Percentiles rank a stretch among this genome's conserved stretches.
Evolutionary conservation across 2,888 invertebrate genomes (phyloP).

Genomic region (Anthrax anthrax): DNA sequence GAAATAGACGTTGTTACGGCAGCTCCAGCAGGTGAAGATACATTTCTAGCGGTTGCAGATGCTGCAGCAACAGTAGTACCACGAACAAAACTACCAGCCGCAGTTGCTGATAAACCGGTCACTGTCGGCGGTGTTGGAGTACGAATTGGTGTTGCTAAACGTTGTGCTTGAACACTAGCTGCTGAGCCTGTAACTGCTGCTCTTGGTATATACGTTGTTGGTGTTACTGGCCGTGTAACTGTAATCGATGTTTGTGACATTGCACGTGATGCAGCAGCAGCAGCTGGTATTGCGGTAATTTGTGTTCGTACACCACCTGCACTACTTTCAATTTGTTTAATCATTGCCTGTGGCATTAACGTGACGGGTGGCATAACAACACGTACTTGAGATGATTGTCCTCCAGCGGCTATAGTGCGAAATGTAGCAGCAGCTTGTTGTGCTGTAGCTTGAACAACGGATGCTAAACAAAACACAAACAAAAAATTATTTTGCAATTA

Average conservation of each 20-base stretch:
- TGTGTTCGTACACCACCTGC: slow-evolving; percentile 26
- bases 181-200: slow-evolving; percentile 26
- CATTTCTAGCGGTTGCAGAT: slow-evolving; percentile 21
- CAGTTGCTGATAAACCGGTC: slow-evolving; percentile 19
- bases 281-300: slow-evolving; percentile 32
- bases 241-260: slow-evolving; percentile 34
- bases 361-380: slow-evolving; percentile 30
- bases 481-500: neutral
- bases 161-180: slow-evolving; percentile 29
- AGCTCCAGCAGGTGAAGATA: slow-evolving; percentile 25
- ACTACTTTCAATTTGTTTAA: slow-evolving; percentile 37
- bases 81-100: slow-evolving; percentile 27
- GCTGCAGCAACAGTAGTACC: slow-evolving; percentile 21
- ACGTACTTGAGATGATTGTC: slow-evolving; percentile 30
- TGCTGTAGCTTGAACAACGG: neutral
- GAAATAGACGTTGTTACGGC: slow-evolving; percentile 31
- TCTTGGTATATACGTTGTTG: slow-evolving; percentile 29
- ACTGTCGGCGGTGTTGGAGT: slow-evolving; percentile 21
- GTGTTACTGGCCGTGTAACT: slow-evolving; percentile 30
- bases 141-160: slow-evolving; percentile 27
- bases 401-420: slow-evolving; percentile 21
- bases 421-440: slow-evolving; percentile 25
- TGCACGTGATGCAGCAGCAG: slow-evolving; percentile 18
- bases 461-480: neutral
- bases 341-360: slow-evolving; percentile 37